Base-by-base conservation (phyloP, 2,888 invertebrate genomes). In the Chloroclystis v-ata region DNA sequence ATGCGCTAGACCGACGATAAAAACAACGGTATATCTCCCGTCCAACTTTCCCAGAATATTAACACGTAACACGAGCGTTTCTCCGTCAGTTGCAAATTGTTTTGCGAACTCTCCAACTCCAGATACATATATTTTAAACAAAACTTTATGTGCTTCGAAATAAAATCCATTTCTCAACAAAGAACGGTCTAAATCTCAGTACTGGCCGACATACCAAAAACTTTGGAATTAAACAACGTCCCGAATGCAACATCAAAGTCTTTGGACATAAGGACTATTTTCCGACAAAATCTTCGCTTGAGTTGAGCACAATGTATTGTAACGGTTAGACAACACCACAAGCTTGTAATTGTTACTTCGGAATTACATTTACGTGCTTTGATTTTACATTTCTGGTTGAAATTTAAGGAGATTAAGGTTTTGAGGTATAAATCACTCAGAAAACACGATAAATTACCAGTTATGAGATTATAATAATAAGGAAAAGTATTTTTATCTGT, bases 71-170 rank as follows among this genome's bases (percentile, higher is more conserved):
- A 25, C 37, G 43, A 16, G 48, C 8, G 24, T 38, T 24, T 37
- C 20, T 28, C 42, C 56, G 64, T 61, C 61, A 57, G 49, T 56
- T 56, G 63, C 63, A 72, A 75, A 78, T 72, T 69, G 70, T 72
- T 73, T 65, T 49, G 57, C 65, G 64, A 78, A 76, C 72, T 72
- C 69, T 68, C 60, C 57, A 52, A 54, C 47, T 20, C 10, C 20
- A 11, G 20, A 35, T 10, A 35, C 11, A 1, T 2, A 24, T 14
- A 33, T 33, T 33, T 16, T n/a, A 35, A 20, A 35, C 20, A 24
- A n/a, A 24, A 35, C 20, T 3, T 9, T 20, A 35, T 10, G 1
- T 1, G 2, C 35, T 20, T 8, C 10, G 35, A 20, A 11, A 24
- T 35, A 35, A 10, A 16, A 35, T 35, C 1, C 11, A 20, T 11